Evolutionary conservation across 2,888 invertebrate species (phyloP), one percentile per base, ranked within the genome.

Genomic region (Choristoneura rosaceana): DNA sequence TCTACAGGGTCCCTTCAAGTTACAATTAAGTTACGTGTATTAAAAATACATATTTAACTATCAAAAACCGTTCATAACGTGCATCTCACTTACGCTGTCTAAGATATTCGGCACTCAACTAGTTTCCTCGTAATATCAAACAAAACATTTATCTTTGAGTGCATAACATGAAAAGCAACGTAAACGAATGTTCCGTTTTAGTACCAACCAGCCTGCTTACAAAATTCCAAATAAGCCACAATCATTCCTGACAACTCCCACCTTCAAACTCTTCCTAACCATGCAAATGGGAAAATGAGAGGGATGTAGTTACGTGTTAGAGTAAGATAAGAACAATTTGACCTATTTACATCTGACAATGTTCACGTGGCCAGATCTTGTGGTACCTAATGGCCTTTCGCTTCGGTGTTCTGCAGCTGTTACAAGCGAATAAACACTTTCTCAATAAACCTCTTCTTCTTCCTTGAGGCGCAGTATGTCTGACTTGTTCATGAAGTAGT

Each of bases 401-500:
- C 25, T 59, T 9, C 68, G 59, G 33, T 17, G 12, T 4, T 9
- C 41, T 38, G 12, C 59, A 67, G 14, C 3, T 14, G 68, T 75
- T 67, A 61, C n/a, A 66, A 38, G 38, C n/a, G 25, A 58, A 38
- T 38, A 12, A 43, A 52, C 43, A 25, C 25, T 43, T 3, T 61
- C 8, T 85, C 76, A 95, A 83, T 95, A 95, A 34, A 95, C 93
- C 79, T 97, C 96, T 83, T 98, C 98, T 86, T 98, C 98, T 82
- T 98, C 97, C 85, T 97, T 97, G 59, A 98, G 95, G 75, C 96
- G 95, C 75, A 97, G 91, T 81, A 98, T 97, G 78, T 98, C 98
- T 0, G 97, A 97, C 88, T 98, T 98, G 88, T 98, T 98, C 96
- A 98, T 97, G 86, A 97, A 98, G 90, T 98, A 98, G 90, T 98